Conservation (phyloP, 2,797 vertebrate species). For the Pseudocheirus occidentalis region DNA sequence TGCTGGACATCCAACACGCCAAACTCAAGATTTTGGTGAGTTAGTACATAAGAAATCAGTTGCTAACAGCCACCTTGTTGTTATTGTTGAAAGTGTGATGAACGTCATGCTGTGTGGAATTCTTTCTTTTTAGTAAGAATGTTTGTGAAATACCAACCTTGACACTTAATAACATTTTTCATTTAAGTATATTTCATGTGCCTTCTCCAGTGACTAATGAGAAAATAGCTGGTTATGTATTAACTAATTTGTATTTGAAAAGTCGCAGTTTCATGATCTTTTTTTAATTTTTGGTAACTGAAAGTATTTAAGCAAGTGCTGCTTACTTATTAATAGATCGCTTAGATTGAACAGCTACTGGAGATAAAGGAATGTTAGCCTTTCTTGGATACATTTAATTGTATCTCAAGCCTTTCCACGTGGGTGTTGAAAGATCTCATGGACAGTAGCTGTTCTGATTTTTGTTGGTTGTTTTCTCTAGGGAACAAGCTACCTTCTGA, state of each 20-base stretch:
- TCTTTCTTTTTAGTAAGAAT: not conserved
- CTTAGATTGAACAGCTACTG: constrained; percentile 52
- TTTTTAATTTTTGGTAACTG: constrained; percentile 56
- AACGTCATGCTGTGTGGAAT: not conserved
- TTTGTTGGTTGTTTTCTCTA: constrained; percentile 82
- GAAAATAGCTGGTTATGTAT: constrained; percentile 32
- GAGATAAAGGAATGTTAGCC: constrained; percentile 70
- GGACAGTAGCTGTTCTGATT: constrained; percentile 81
- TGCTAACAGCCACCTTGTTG: not conserved
- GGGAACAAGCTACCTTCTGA: constrained; percentile 82
- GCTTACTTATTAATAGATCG: not conserved
- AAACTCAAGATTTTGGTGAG: not conserved
- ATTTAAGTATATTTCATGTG: constrained; percentile 25
- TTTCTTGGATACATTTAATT: constrained; percentile 69
- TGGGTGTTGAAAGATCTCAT: constrained; percentile 78
- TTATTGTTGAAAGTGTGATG: not conserved
- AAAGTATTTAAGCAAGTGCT: constrained; percentile 52
- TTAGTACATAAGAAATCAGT: not conserved
- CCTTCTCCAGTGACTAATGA: constrained; percentile 18
- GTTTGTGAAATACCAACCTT: not conserved
- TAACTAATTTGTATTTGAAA: constrained; percentile 30
- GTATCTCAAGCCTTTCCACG: constrained; percentile 68
- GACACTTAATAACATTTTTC: constrained; percentile 32
- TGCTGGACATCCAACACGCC: not conserved
- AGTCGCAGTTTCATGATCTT: constrained; percentile 44